These are phyloP conservation scores for Cerastis leucographa DNA, from an alignment of 2,888 invertebrate species.

Conservation along the genomic window DNA sequence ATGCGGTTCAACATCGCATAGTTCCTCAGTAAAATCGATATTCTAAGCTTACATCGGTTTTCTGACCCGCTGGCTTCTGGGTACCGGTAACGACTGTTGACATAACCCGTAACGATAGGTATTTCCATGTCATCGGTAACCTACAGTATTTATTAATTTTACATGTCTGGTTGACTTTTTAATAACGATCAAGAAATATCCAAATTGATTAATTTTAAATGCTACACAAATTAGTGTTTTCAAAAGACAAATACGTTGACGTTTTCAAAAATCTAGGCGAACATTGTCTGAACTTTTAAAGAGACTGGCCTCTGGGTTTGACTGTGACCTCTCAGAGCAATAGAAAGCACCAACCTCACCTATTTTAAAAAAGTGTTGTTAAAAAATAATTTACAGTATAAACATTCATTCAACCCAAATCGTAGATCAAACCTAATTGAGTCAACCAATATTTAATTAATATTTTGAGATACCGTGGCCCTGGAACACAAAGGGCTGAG, in stretches of 20 bases:
- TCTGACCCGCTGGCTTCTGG: slow-evolving; percentile 19
- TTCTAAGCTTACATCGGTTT: slow-evolving; percentile 26
- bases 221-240: background rate
- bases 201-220: background rate
- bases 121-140: background rate
- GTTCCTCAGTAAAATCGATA: slow-evolving; percentile 21
- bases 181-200: background rate
- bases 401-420: no score
- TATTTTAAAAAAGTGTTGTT: no score
- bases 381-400: no score
- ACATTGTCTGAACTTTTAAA: background rate
- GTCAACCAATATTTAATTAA: no score
- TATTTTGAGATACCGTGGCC: no score
- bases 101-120: slow-evolving; percentile 18
- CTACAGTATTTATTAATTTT: background rate
- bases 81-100: slow-evolving; percentile 18
- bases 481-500: no score
- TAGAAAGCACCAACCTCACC: background rate
- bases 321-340: background rate
- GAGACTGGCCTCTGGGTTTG: background rate
- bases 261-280: background rate
- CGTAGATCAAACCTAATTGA: no score
- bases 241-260: no score
- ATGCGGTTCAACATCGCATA: background rate
- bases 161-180: background rate